Conservation (phyloP, 2,888 invertebrate genomes). For the Mechanitis messenoides region DNA sequence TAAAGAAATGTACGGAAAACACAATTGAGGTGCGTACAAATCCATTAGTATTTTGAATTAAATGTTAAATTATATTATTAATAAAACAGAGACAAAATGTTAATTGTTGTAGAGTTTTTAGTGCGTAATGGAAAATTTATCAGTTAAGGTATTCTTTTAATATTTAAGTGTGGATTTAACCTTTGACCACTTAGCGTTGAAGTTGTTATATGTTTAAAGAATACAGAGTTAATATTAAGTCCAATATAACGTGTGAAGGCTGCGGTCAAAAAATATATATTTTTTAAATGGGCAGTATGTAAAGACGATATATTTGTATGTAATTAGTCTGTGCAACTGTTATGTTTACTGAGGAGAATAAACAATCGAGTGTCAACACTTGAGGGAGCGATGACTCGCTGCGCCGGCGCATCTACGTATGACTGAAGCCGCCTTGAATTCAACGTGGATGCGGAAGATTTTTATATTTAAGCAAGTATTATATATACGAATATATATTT, state of each 20-base stretch:
- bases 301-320: slow-evolving; percentile 44
- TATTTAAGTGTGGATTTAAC: slow-evolving; percentile 4
- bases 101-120: too few relatives aligned
- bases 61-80: too few relatives aligned
- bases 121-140: too few relatives aligned
- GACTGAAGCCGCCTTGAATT: slow-evolving; percentile 17
- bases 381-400: slow-evolving; percentile 66
- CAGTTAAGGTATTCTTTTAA: background rate
- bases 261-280: slow-evolving; percentile 8
- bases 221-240: background rate
- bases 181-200: slow-evolving; percentile 2
- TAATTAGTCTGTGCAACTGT: slow-evolving; percentile 65
- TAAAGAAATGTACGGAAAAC: too few relatives aligned
- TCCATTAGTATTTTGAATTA: too few relatives aligned
- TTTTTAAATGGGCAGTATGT: slow-evolving; percentile 28
- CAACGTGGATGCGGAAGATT: slow-evolving; percentile 1
- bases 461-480: too few relatives aligned
- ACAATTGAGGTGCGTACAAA: too few relatives aligned
- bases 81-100: too few relatives aligned
- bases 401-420: slow-evolving; percentile 31
- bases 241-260: slow-evolving; percentile 2
- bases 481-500: too few relatives aligned
- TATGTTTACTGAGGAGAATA: slow-evolving; percentile 59
- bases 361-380: slow-evolving; percentile 72
- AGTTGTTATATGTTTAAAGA: slow-evolving; percentile 4